These are phyloP conservation scores for Hylaeus volcanicus DNA, from an alignment of 1,140 invertebrate genomes.

Conservation along the genomic window DNA sequence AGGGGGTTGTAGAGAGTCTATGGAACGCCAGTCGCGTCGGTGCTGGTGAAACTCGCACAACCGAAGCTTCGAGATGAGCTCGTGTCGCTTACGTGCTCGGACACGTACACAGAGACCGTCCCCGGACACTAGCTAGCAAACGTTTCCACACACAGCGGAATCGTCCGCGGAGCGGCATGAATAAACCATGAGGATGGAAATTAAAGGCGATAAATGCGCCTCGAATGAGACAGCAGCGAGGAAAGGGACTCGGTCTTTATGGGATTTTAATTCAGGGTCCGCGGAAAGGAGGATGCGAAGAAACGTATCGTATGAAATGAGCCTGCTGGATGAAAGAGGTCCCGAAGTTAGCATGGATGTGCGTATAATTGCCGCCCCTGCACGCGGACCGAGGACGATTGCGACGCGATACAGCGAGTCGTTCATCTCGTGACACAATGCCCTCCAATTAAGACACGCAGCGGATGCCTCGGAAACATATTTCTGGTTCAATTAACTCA, in stretches of 20 bases:
- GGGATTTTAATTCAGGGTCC: conserved; percentile 74
- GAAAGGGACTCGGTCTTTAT: conserved; percentile 71
- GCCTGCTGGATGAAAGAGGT: not conserved
- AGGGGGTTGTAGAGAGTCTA: conserved; percentile 29
- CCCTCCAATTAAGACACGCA: conserved; percentile 33
- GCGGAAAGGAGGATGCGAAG: conserved; percentile 37
- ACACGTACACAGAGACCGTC: not conserved
- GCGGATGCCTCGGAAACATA: not conserved
- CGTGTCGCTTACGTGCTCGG: conserved; percentile 28
- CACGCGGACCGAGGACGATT: not conserved
- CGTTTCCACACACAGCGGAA: conserved; percentile 41
- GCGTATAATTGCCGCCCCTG: conserved; percentile 20
- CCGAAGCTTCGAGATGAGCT: conserved; percentile 34
- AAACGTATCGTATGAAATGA: not conserved
- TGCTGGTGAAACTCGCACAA: conserved; percentile 12
- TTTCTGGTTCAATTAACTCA: not conserved
- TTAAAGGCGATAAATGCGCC: conserved; percentile 77
- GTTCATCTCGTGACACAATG: conserved; percentile 18
- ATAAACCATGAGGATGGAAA: conserved; percentile 77
- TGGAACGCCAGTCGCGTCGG: not conserved
- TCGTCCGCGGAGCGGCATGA: conserved; percentile 66
- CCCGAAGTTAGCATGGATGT: conserved; percentile 17
- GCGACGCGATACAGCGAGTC: not conserved
- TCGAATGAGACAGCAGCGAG: conserved; percentile 69
- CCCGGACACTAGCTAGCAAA: not conserved